phyloP scores from a whole-genome alignment of 2,888 invertebrate genomes.

The Cynaeus angustus region DNA sequence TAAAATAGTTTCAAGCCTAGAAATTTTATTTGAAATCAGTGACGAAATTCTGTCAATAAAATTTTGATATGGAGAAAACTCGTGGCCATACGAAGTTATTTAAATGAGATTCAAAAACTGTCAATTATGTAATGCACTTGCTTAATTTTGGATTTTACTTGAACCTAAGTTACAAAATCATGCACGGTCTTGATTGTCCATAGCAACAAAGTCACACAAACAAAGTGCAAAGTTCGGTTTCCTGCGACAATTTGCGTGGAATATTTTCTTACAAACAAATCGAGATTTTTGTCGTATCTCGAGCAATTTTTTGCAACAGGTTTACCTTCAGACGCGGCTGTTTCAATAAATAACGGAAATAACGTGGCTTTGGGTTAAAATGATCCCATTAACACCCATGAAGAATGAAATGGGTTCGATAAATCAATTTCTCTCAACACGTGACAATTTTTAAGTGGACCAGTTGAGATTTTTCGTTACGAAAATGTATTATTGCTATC shows the following conservation, averaged over 20 bases:
- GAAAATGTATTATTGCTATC: constrained; percentile 36
- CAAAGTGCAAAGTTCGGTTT: constrained; percentile 27
- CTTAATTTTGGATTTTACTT: constrained; percentile 16
- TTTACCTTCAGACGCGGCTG: constrained; percentile 27
- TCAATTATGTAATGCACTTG: constrained; percentile 9
- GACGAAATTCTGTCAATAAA: constrained; percentile 32
- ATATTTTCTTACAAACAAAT: constrained; percentile 18
- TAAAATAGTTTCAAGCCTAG: constrained; percentile 17
- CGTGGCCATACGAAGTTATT: constrained; percentile 12
- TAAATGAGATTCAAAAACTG: constrained; percentile 18
- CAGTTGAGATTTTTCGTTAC: constrained; percentile 34
- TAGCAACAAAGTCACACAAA: too few relatives aligned
- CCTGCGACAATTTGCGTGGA: constrained; percentile 4
- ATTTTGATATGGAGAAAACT: constrained; percentile 24
- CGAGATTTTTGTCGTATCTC: constrained; percentile 29
- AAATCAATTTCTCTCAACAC: constrained; percentile 40
- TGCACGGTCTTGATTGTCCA: neutral
- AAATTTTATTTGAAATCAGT: constrained; percentile 9
- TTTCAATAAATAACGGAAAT: constrained; percentile 34
- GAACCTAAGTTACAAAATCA: constrained; percentile 3
- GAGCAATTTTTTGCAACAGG: constrained; percentile 32
- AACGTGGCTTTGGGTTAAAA: constrained; percentile 28
- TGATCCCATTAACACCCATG: constrained; percentile 36
- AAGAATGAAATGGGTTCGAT: constrained; percentile 14
- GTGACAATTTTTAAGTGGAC: constrained; percentile 39